Conservation (phyloP, 2,797 vertebrate genomes). For the Sitta carolinensis region DNA sequence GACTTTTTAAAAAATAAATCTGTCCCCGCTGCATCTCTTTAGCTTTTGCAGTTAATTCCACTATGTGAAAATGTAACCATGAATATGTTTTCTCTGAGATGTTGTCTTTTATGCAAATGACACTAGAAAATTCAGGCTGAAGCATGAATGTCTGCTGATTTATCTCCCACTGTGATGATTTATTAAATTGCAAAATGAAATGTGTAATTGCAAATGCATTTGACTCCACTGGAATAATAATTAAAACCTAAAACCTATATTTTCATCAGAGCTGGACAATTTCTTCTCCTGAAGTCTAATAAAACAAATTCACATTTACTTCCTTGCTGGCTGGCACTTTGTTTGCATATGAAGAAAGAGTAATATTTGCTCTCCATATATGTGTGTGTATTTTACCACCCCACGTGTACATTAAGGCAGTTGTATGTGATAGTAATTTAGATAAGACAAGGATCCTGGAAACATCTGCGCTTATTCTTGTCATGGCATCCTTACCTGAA, state of each 20-base stretch:
- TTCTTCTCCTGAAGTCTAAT: neutral
- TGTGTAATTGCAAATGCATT: slow-evolving; percentile 53
- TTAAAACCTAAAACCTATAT: slow-evolving; percentile 40
- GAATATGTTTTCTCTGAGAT: neutral
- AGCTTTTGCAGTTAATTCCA: neutral
- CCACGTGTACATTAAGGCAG: neutral
- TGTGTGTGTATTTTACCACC: neutral
- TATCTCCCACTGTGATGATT: slow-evolving; percentile 42
- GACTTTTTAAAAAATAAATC: neutral
- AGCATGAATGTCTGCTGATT: slow-evolving; percentile 29
- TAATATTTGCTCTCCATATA: neutral
- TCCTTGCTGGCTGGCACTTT: neutral
- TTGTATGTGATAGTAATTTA: neutral
- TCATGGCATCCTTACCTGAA: neutral
- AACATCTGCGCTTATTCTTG: neutral
- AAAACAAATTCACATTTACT: neutral
- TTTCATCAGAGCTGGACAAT: neutral
- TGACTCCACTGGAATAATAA: slow-evolving; percentile 62
- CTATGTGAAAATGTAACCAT: neutral
- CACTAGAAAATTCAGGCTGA: slow-evolving; percentile 40
- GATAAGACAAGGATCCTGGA: neutral
- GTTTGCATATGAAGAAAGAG: neutral
- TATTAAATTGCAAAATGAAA: slow-evolving; percentile 47
- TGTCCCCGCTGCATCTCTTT: neutral
- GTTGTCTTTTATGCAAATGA: neutral